phyloP scores from a whole-genome alignment of 35 echinoderm and acorn worm genomes.

The Apostichopus parvimensis region DNA sequence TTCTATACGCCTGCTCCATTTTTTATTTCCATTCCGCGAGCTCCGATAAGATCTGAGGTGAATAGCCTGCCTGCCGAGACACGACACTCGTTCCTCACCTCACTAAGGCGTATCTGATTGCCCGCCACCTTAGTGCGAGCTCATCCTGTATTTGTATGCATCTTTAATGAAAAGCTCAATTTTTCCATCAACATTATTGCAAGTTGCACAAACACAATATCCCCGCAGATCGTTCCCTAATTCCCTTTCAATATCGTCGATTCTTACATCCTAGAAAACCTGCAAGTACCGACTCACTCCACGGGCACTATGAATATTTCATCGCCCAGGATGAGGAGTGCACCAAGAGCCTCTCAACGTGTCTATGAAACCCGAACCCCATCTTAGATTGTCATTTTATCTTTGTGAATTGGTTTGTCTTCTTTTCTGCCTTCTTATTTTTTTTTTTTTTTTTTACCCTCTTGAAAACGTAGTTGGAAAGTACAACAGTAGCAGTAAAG shows the following conservation, averaged over 20 bases:
- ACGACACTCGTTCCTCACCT: constrained; percentile 59
- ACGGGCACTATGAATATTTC: constrained; percentile 57
- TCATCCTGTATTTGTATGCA: constrained; percentile 51
- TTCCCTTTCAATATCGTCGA: constrained; percentile 56
- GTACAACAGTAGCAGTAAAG: constrained; percentile 19
- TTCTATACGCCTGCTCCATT: constrained; percentile 38
- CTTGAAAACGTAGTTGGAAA: not conserved
- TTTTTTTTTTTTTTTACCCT: not conserved
- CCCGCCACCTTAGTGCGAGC: constrained; percentile 41
- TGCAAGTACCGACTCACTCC: constrained; percentile 51
- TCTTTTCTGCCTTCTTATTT: not conserved
- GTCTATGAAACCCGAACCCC: constrained; percentile 55
- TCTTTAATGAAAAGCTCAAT: constrained; percentile 61
- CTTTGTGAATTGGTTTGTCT: constrained; percentile 56
- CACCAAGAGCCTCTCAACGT: constrained; percentile 35
- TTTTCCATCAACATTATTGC: constrained; percentile 56
- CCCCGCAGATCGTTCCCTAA: constrained; percentile 24
- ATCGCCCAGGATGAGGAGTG: constrained; percentile 50
- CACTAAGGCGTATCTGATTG: constrained; percentile 50
- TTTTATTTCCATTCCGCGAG: constrained; percentile 1
- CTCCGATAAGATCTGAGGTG: constrained; percentile 56
- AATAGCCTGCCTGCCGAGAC: constrained; percentile 50
- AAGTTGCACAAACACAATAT: constrained; percentile 47
- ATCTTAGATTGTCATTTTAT: constrained; percentile 54
- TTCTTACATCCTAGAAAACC: constrained; percentile 41